phyloP scores from a whole-genome alignment of 2,113 vertebrate species.

The Psophia crepitans region DNA sequence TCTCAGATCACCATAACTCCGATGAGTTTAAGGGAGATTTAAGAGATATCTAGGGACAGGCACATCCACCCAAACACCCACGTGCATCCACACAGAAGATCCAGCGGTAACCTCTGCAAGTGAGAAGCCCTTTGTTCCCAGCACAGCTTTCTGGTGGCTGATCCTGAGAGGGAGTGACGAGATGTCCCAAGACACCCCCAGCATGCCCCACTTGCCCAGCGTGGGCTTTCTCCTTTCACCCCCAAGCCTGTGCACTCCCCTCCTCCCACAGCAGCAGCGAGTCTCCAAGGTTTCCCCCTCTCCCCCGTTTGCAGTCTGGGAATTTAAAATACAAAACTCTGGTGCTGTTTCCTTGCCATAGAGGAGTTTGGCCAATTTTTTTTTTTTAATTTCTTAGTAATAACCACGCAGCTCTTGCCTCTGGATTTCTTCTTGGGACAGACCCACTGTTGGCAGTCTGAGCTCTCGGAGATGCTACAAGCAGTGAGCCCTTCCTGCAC shows the following conservation, averaged over 20 bases:
- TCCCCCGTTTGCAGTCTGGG: not conserved
- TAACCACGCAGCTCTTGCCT: not conserved
- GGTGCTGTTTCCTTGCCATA: not conserved
- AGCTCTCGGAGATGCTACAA: not conserved
- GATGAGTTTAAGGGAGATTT: not conserved
- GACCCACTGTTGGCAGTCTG: not conserved
- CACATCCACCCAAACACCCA: not conserved
- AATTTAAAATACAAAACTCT: not conserved
- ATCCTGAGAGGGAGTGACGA: fast-evolving
- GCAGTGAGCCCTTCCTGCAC: not conserved
- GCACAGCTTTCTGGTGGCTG: not conserved
- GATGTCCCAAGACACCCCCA: not conserved
- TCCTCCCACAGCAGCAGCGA: fast-evolving
- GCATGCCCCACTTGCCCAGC: fast-evolving
- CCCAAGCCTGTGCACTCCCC: too few species aligned
- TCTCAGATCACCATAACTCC: not conserved
- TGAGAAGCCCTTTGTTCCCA: not conserved
- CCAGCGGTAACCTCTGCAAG: not conserved
- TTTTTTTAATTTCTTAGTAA: not conserved
- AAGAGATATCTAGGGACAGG: fast-evolving
- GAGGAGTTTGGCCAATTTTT: not conserved
- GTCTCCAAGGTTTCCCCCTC: not conserved
- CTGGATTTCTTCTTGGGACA: not conserved
- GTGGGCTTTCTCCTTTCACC: not conserved
- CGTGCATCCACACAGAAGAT: not conserved